These are phyloP conservation scores for Hydrophis major DNA, from an alignment of 2,797 vertebrate genomes.

Conservation along the genomic window DNA sequence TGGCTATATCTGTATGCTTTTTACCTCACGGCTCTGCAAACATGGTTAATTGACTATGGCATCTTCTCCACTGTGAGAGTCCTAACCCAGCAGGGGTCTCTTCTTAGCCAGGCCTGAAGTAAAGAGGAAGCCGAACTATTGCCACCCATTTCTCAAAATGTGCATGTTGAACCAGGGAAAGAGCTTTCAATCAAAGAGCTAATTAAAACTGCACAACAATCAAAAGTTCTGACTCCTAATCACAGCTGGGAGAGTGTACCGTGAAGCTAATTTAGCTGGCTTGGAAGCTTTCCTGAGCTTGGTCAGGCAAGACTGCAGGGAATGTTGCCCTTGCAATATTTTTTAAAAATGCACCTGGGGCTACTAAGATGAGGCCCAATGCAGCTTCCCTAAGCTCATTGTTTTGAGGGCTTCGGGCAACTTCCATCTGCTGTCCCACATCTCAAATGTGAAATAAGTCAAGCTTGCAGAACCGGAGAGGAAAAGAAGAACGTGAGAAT, in stretches of 20 bases:
- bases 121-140: neutral
- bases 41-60: neutral
- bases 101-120: neutral
- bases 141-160: neutral
- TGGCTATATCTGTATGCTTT: neutral
- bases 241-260: neutral
- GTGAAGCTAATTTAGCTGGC: neutral
- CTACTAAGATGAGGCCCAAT: neutral
- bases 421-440: neutral
- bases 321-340: neutral
- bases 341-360: neutral
- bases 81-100: neutral
- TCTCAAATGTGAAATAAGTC: neutral
- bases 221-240: neutral
- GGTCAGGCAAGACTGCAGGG: neutral
- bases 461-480: neutral
- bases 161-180: neutral
- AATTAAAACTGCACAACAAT: neutral
- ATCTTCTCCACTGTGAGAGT: neutral
- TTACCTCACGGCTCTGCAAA: neutral
- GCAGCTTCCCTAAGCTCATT: neutral
- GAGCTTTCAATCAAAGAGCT: neutral
- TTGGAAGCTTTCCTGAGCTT: neutral
- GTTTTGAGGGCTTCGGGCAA: neutral
- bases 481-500: neutral